phyloP scores from a whole-genome alignment of 1,140 invertebrate genomes.

The Eumaeus atala region DNA sequence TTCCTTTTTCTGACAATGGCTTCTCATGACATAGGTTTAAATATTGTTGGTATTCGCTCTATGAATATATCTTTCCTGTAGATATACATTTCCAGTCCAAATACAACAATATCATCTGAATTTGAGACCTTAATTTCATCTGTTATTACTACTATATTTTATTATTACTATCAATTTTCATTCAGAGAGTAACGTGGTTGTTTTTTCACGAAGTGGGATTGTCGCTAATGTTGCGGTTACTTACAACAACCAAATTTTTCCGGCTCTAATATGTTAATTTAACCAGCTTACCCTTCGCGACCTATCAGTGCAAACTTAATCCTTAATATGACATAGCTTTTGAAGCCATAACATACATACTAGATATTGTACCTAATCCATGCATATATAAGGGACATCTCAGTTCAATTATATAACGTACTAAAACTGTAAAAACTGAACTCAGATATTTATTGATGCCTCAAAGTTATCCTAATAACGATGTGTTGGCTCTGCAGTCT shows the following conservation, averaged over 20 bases:
- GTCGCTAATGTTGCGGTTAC: background rate
- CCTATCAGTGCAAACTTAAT: too few species aligned
- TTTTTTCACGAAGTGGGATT: background rate
- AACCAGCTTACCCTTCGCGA: too few species aligned
- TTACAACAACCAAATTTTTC: background rate
- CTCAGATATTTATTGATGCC: too few species aligned
- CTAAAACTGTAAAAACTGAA: too few species aligned
- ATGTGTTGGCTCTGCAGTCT: background rate
- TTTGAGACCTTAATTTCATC: background rate
- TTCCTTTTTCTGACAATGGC: background rate
- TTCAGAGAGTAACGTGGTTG: background rate
- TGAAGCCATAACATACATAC: too few species aligned
- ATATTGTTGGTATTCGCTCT: background rate
- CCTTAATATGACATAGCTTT: too few species aligned
- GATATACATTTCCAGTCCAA: slow-evolving; percentile 1
- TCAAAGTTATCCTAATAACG: background rate
- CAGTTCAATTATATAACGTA: too few species aligned
- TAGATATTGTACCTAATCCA: too few species aligned
- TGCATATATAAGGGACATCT: too few species aligned
- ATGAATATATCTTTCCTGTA: slow-evolving; percentile 1
- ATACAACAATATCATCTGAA: background rate
- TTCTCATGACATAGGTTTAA: background rate
- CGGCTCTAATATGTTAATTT: background rate
- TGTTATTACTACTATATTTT: background rate
- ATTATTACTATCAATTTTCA: background rate